Conservation (phyloP, 2,113 vertebrate genomes). For the Channa maculata region DNA sequence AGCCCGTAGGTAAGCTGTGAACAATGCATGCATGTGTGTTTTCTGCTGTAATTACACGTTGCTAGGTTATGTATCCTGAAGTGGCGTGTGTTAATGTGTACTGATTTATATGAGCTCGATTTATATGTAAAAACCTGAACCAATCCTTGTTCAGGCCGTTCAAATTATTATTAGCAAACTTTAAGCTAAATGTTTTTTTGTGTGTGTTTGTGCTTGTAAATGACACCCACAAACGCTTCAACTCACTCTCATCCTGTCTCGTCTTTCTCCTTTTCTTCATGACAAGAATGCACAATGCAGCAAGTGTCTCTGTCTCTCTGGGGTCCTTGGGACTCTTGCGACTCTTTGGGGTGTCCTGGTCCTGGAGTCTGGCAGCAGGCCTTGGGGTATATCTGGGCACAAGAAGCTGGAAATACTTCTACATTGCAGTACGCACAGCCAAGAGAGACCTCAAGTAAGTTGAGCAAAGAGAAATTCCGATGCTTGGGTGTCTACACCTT, state of each 20-base stretch:
- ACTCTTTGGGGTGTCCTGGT: slow-evolving; percentile 89
- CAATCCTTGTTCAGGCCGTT: not conserved
- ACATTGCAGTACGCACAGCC: slow-evolving; percentile 86
- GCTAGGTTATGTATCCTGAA: not conserved
- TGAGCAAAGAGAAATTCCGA: not conserved
- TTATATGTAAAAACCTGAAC: not conserved
- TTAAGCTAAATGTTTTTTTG: not conserved
- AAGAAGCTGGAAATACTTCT: slow-evolving; percentile 91
- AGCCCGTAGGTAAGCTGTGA: slow-evolving; percentile 67
- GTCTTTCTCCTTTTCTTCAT: slow-evolving; percentile 29
- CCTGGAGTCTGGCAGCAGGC: slow-evolving; percentile 88
- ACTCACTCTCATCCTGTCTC: slow-evolving; percentile 8
- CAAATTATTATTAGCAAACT: not conserved
- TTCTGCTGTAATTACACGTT: not conserved
- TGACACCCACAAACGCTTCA: slow-evolving; percentile 6
- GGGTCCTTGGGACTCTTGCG: slow-evolving; percentile 85
- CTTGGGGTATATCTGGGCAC: slow-evolving; percentile 88
- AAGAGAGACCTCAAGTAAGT: slow-evolving; percentile 90
- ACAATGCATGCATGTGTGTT: not conserved
- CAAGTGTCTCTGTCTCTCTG: slow-evolving; percentile 80
- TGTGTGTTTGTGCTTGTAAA: slow-evolving; percentile 3
- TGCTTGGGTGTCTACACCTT: not conserved
- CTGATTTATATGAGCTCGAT: not conserved
- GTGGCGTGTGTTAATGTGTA: not conserved
- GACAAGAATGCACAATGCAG: slow-evolving; percentile 83